Evolutionary conservation across 1,140 invertebrate species (phyloP), one percentile per base, ranked within the genome.

Genomic region (Oscheius sp.): DNA sequence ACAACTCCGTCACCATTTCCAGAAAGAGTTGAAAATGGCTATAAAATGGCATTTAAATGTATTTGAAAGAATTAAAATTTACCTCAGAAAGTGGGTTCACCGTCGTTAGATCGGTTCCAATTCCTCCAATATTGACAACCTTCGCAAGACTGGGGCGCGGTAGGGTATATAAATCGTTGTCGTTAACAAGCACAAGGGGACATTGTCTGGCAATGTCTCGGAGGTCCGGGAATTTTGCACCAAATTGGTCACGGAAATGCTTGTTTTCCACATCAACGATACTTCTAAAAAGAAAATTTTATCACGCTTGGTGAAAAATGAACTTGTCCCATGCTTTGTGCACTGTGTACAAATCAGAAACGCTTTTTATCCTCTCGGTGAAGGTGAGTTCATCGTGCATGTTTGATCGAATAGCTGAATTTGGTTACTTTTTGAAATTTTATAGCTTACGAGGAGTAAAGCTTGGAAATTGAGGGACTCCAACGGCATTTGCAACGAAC

Each of bases 91-190:
- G 49, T 46, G 62, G 38, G 29, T 75, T 75, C 1, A 62, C 61
- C 31, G 49, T 62, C 15, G 65, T 62, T 28, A 71, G 49, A 36
- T 61, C 58, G 26, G 73, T 55, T 61, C 75, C 75, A 15, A 76
- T 29, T 46, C 75, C 75, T 35, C 75, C 75, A 55, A 76, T 76
- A 64, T 76, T 74, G 4, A 76, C 36, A 23, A 76, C 58, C 46
- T 76, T 76, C 23, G 42, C 61, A 15, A 72, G 65, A 28, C 58
- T 68, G 18, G 75, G 75, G 23, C 71, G 45, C 3, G 75, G 71
- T 3, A 74, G 42, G 45, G 68, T 72, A 32, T 74, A 76, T 15
- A 76, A 20, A 52, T 76, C 75, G 45, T 74, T 69, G 36, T 29
- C 68, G 36, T 76, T 76, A 0, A 76, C 64, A 59, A 72, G 52